Base-by-base conservation (phyloP, 2,797 vertebrate genomes). In the Sitta carolinensis region DNA sequence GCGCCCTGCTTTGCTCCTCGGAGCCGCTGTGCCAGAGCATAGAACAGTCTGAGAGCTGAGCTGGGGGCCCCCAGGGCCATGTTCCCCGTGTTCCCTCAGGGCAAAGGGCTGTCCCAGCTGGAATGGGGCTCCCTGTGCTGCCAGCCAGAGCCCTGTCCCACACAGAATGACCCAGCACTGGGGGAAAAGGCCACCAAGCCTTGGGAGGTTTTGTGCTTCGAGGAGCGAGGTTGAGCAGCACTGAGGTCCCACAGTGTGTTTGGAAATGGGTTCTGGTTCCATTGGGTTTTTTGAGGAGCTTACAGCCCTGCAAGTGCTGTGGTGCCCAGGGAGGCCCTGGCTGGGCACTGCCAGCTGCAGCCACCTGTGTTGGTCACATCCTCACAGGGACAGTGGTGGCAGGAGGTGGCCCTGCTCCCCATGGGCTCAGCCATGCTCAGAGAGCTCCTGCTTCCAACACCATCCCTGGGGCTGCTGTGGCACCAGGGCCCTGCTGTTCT, bases 1-100 rank as follows among this genome's bases (percentile, higher is more conserved):
- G 67, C 94, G 94, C 81, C 93, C 89, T 62, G 84, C 16, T 94
- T 90, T 80, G 89, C 82, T 95, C 94, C 77, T 83, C 20, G 95
- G 89, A n/a, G 86, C 84, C 0, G 74, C 93, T 96, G 48, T 2
- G 1, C 4, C 38, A 62, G 84, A 90, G 3, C 47, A 90, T 14
- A 77, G 55, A 89, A 76, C 16, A 69, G 45, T 45, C 83, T 85
- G 89, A 96, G 80, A 17, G 70, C 67, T 61, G 78, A 8, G 66
- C 59, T 34, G 68, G 80, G 23, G 27, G 16, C 30, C 29, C 61
- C 45, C 34, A 40, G 63, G n/a, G 47, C 40, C 40, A 0, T 2
- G 40, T 2, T 12, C 5, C 48, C 48, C 8, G 0, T 23, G 29
- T 29, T 18, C 12, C 13, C 32, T 25, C 21, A 25, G 76, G 58